phyloP scores from a whole-genome alignment of 2,797 vertebrate species.

The Rousettus madagascariensis region DNA sequence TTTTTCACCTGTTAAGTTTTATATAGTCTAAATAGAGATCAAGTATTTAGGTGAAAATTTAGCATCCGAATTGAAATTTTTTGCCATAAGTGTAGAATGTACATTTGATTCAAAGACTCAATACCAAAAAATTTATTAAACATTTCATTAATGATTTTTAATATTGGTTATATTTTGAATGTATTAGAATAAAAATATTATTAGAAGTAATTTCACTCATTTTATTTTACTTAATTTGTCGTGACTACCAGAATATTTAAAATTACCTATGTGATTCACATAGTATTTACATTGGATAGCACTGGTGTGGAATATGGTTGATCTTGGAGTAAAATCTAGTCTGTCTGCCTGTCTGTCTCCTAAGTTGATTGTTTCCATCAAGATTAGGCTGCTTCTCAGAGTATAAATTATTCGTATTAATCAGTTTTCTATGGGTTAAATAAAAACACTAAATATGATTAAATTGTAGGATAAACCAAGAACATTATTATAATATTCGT shows the following conservation, averaged over 20 bases:
- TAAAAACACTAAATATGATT: not conserved
- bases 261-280: not conserved
- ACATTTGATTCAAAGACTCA: not conserved
- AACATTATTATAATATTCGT: not conserved
- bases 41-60: not conserved
- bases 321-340: not conserved
- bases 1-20: not conserved
- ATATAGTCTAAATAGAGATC: not conserved
- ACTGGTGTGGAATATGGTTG: not conserved
- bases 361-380: not conserved
- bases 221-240: not conserved
- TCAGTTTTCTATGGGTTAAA: not conserved
- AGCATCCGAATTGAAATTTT: not conserved
- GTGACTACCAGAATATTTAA: not conserved
- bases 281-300: not conserved
- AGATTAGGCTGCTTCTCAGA: not conserved
- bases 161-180: not conserved
- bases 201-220: not conserved
- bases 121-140: not conserved
- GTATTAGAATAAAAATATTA: not conserved
- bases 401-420: not conserved
- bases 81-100: not conserved
- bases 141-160: not conserved
- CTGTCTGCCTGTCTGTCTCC: not conserved
- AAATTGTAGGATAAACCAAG: not conserved